These are phyloP conservation scores for Plebejus anna DNA, from an alignment of 2,888 invertebrate species.

Conservation along the genomic window DNA sequence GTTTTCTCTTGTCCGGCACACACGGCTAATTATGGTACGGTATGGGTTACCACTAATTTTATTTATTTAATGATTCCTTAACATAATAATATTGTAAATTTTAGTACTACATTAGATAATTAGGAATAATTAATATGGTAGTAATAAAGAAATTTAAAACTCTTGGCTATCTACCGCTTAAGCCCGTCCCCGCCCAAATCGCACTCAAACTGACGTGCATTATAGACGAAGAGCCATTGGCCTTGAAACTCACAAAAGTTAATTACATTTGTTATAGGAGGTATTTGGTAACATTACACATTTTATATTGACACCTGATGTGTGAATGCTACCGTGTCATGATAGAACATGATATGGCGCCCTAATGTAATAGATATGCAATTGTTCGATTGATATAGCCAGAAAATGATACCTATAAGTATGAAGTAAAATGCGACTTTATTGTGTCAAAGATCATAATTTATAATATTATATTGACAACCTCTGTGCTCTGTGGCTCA, in stretches of 20 bases:
- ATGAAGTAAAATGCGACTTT: too few relatives aligned
- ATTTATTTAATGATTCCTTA: too few relatives aligned
- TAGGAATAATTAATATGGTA: too few relatives aligned
- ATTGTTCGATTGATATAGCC: neutral
- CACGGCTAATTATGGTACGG: too few relatives aligned
- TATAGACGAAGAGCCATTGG: constrained; percentile 22
- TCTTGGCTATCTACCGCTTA: neutral
- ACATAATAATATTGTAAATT: too few relatives aligned
- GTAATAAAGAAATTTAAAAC: neutral
- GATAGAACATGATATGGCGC: neutral
- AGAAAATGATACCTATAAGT: too few relatives aligned
- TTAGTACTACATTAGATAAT: too few relatives aligned
- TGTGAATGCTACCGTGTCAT: constrained; percentile 8
- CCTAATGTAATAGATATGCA: neutral
- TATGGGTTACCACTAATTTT: too few relatives aligned
- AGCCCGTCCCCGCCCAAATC: constrained; percentile 19
- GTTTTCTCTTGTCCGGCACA: too few relatives aligned
- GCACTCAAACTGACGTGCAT: constrained; percentile 23
- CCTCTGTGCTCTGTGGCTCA: too few relatives aligned
- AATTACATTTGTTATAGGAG: constrained; percentile 12
- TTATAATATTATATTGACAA: too few relatives aligned
- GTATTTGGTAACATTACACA: neutral
- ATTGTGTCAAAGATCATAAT: too few relatives aligned
- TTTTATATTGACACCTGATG: constrained; percentile 1
- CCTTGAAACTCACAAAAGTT: constrained; percentile 25